Conservation (phyloP, 2,113 vertebrate genomes). For the Chroicocephalus ridibundus region DNA sequence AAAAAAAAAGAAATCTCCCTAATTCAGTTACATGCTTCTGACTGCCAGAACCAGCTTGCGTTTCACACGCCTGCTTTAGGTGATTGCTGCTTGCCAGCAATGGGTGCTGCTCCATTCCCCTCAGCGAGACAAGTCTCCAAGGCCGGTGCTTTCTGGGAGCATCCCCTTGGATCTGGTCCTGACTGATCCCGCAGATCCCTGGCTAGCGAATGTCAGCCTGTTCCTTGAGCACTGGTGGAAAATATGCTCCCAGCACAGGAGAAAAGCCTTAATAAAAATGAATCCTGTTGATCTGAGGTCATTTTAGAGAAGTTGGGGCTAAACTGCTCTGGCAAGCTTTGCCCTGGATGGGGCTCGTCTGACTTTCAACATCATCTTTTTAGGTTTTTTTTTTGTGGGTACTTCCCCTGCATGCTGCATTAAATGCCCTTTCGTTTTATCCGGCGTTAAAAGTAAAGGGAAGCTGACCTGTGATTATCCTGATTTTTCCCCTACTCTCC, state of each 20-base stretch:
- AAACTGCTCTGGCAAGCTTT: background rate
- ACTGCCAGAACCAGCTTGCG: background rate
- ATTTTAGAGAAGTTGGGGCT: background rate
- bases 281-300: background rate
- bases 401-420: rapidly evolving
- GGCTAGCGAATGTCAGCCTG: background rate
- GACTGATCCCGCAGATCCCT: background rate
- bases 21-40: background rate
- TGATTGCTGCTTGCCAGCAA: background rate
- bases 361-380: background rate
- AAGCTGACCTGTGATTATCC: background rate
- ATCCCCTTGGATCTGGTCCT: background rate
- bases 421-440: background rate
- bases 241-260: background rate
- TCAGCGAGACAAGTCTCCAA: background rate
- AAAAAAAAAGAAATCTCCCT: background rate
- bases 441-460: background rate
- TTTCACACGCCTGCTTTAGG: background rate
- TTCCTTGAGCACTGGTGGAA: background rate
- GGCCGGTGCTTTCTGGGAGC: background rate
- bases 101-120: background rate
- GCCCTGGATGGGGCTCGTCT: background rate
- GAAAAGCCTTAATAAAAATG: background rate
- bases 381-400: background rate
- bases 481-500: background rate